Conservation (phyloP, 2,888 invertebrate species). For the Thalpophila matura region DNA sequence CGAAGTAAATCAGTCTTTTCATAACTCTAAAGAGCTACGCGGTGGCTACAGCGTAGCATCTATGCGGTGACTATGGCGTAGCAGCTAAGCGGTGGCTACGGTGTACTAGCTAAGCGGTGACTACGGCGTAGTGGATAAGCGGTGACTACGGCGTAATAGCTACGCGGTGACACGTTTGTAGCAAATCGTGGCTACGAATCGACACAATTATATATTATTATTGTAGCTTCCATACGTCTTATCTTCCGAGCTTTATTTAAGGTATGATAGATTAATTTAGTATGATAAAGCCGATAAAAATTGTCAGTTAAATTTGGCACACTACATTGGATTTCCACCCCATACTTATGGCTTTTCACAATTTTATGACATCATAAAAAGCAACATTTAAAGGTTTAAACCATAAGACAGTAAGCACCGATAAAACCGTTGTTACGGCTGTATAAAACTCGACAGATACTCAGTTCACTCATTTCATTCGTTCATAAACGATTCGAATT, state of each 20-base stretch:
- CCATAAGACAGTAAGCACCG: constrained; percentile 57
- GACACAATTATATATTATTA: no score
- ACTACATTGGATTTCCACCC: constrained; percentile 19
- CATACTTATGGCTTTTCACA: constrained; percentile 43
- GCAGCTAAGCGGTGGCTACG: constrained; percentile 12
- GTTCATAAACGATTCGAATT: constrained; percentile 64
- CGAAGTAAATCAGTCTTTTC: not conserved
- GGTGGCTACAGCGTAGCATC: constrained; percentile 20
- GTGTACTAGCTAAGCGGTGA: constrained; percentile 10
- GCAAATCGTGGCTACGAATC: not conserved
- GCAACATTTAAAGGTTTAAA: constrained; percentile 60
- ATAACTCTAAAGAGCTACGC: not conserved
- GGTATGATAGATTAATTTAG: not conserved
- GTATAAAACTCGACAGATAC: constrained; percentile 63
- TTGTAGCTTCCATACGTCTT: not conserved
- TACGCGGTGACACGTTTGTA: not conserved
- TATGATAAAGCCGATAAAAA: constrained; percentile 1
- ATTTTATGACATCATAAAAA: constrained; percentile 57
- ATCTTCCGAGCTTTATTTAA: no score
- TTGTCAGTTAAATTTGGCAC: no score
- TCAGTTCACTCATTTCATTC: constrained; percentile 62
- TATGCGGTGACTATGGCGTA: no score
- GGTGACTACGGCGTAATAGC: no score
- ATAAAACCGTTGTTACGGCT: constrained; percentile 64
- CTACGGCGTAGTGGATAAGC: constrained; percentile 40